Evolutionary conservation across 2,113 vertebrate genomes (phyloP).

Genomic region (Pogona vitticeps): DNA sequence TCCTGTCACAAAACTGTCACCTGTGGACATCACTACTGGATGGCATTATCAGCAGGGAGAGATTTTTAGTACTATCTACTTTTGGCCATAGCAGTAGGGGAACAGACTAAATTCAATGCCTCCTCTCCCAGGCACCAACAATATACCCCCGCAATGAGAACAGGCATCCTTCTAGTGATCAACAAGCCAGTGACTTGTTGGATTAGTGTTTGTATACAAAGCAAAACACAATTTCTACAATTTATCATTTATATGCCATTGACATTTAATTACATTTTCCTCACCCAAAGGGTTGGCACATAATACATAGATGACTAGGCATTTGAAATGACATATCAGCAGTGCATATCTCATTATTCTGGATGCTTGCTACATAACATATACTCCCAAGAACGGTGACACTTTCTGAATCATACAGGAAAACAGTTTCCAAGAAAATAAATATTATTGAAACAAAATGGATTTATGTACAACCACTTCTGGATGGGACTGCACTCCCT

Average conservation of each 20-base stretch:
- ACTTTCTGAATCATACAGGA: not conserved
- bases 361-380: not conserved
- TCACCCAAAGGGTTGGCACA: not conserved
- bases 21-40: too few relatives aligned
- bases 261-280: not conserved
- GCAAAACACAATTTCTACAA: not conserved
- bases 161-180: not conserved
- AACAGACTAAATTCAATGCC: not conserved
- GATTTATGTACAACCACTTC: too few relatives aligned
- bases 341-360: not conserved
- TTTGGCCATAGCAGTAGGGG: too few relatives aligned
- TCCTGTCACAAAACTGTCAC: too few relatives aligned
- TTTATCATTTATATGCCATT: not conserved
- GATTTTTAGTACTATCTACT: too few relatives aligned
- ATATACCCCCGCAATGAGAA: too few relatives aligned
- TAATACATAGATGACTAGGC: not conserved
- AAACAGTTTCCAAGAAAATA: conserved; percentile 2
- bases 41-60: too few relatives aligned
- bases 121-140: not conserved
- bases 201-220: not conserved
- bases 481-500: too few relatives aligned
- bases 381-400: not conserved
- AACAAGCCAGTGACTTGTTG: not conserved
- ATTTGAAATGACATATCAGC: not conserved
- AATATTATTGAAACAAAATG: not conserved